phyloP scores from a whole-genome alignment of 2,888 invertebrate genomes.

The Drosophila neotestacea region DNA sequence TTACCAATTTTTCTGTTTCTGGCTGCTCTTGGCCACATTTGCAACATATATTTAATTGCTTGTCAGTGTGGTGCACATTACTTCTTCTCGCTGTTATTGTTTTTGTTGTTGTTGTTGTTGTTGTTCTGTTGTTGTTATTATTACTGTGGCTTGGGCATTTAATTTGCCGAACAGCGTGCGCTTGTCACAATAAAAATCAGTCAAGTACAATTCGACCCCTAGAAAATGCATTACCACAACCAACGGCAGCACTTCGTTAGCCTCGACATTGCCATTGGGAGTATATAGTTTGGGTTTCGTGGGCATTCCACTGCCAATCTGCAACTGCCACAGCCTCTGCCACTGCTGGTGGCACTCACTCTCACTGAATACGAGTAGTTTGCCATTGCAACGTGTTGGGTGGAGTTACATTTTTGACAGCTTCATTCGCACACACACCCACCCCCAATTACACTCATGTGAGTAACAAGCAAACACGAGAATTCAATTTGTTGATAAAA shows the following conservation, averaged over 20 bases:
- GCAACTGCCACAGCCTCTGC: conserved; percentile 8
- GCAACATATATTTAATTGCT: conserved; percentile 75
- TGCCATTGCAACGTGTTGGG: conserved; percentile 26
- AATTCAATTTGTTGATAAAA: conserved; percentile 71
- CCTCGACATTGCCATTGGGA: conserved; percentile 29
- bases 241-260: conserved; percentile 60
- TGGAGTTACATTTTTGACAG: conserved; percentile 42
- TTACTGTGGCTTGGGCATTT: conserved; percentile 62
- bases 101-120: conserved; percentile 22
- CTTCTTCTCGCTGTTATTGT: conserved; percentile 15
- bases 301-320: conserved; percentile 33
- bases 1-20: conserved; percentile 60
- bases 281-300: conserved; percentile 31
- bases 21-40: conserved; percentile 59
- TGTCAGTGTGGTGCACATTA: conserved; percentile 60
- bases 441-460: conserved; percentile 2
- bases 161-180: conserved; percentile 71
- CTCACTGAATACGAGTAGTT: conserved; percentile 24
- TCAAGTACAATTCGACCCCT: conserved; percentile 67
- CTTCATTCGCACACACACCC: conserved; percentile 20
- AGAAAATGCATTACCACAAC: conserved; percentile 28
- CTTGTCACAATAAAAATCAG: conserved; percentile 79
- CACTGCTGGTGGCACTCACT: background rate
- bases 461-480: conserved; percentile 50
- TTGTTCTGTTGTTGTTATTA: conserved; percentile 45